These are phyloP conservation scores for Cichladusa arquata DNA, from an alignment of 2,113 vertebrate genomes.

Conservation along the genomic window DNA sequence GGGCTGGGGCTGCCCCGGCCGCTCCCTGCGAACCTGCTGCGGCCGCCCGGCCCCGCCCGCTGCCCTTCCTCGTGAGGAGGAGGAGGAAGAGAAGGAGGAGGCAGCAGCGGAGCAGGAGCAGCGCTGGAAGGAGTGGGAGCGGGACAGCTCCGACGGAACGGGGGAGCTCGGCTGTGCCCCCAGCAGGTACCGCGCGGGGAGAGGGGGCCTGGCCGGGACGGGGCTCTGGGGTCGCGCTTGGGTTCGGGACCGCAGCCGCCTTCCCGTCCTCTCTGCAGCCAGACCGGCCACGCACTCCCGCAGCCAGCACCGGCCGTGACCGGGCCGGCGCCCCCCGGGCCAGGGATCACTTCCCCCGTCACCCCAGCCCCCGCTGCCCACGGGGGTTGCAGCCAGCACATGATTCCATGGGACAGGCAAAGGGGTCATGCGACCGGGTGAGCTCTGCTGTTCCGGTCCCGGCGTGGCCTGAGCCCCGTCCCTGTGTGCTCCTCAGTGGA, in stretches of 20 bases:
- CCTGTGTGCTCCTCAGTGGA: background rate
- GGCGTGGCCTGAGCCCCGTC: background rate
- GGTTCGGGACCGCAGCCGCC: background rate
- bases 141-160: background rate
- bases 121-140: background rate
- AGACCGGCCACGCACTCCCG: fast-evolving
- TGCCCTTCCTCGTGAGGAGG: background rate
- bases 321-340: background rate
- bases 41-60: background rate
- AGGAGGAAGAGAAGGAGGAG: background rate
- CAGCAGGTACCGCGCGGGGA: background rate
- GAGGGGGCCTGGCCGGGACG: background rate
- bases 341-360: background rate
- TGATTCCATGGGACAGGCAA: background rate
- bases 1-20: background rate
- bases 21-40: background rate
- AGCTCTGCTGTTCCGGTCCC: background rate
- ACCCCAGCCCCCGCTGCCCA: background rate
- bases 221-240: background rate
- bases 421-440: fast-evolving
- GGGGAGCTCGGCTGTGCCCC: background rate
- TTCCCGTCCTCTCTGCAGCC: background rate
- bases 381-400: background rate
- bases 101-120: background rate
- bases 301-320: background rate